Conservation (phyloP, 2,888 invertebrate species). For the Drosophila emarginata region DNA sequence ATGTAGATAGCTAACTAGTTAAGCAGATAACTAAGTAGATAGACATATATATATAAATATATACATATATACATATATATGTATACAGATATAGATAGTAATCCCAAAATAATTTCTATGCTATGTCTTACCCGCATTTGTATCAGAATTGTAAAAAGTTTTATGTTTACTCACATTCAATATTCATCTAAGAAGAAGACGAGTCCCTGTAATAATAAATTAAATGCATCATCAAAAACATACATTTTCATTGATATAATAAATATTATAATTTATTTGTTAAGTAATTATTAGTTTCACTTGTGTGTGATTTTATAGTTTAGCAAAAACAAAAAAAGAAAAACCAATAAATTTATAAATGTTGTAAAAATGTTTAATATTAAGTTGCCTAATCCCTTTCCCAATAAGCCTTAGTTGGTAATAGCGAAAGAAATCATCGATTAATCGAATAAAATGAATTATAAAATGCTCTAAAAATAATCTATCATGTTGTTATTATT, state of each 20-base stretch:
- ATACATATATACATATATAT: too few relatives aligned
- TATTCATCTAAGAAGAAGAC: slow-evolving; percentile 50
- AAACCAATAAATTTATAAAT: slow-evolving; percentile 32
- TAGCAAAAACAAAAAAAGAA: background rate
- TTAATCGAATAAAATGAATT: slow-evolving; percentile 48
- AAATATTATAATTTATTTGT: slow-evolving; percentile 25
- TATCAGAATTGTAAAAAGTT: slow-evolving; percentile 64
- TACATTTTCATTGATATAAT: background rate
- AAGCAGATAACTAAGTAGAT: slow-evolving; percentile 3
- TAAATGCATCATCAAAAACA: background rate
- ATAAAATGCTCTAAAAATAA: slow-evolving; percentile 7
- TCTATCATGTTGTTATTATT: background rate
- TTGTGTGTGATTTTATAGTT: slow-evolving; percentile 70
- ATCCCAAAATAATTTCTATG: slow-evolving; percentile 27
- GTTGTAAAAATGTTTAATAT: slow-evolving; percentile 58
- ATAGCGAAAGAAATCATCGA: slow-evolving; percentile 72
- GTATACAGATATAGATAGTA: slow-evolving; percentile 37
- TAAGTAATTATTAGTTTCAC: slow-evolving; percentile 47
- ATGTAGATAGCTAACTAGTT: slow-evolving; percentile 26
- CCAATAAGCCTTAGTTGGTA: slow-evolving; percentile 60
- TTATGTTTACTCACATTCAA: slow-evolving; percentile 42
- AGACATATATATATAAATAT: slow-evolving; percentile 27
- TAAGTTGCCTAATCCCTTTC: slow-evolving; percentile 2
- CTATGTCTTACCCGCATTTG: slow-evolving; percentile 14
- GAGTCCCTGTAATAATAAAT: slow-evolving; percentile 52